phyloP scores from a whole-genome alignment of 2,797 vertebrate species.

The Sparidentex hasta region DNA sequence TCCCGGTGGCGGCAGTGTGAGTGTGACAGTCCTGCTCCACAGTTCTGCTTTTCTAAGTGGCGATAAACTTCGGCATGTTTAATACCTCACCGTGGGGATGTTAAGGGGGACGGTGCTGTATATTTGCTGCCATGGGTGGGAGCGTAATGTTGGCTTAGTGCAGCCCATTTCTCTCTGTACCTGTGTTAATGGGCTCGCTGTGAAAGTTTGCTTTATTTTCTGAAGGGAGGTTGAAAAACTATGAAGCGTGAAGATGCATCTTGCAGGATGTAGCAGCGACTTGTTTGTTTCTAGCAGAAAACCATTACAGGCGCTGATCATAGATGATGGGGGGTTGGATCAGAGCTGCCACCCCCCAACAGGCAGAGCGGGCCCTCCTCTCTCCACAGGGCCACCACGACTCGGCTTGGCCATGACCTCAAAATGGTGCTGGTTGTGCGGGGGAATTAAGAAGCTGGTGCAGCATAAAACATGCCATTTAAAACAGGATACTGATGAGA shows the following conservation, averaged over 20 bases:
- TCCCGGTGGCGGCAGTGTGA: slow-evolving; percentile 22
- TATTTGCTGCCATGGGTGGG: slow-evolving; percentile 39
- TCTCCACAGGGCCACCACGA: slow-evolving; percentile 36
- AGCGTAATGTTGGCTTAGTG: slow-evolving; percentile 24
- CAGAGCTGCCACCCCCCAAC: slow-evolving; percentile 24
- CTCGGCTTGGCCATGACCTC: slow-evolving; percentile 59
- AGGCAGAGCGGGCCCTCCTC: slow-evolving; percentile 39
- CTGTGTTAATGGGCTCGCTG: slow-evolving; percentile 13
- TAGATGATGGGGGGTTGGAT: too few relatives aligned
- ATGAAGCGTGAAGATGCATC: slow-evolving; percentile 12
- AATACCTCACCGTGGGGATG: slow-evolving; percentile 48
- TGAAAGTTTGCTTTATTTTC: slow-evolving; percentile 1
- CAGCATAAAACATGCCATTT: background rate
- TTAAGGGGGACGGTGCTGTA: slow-evolving; percentile 31
- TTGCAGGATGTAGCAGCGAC: background rate
- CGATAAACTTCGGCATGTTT: slow-evolving; percentile 51
- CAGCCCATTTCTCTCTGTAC: slow-evolving; percentile 25
- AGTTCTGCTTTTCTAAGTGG: slow-evolving; percentile 39
- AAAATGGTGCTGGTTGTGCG: slow-evolving; percentile 28
- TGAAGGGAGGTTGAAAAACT: background rate
- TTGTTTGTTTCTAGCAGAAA: slow-evolving; percentile 26
- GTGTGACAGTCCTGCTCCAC: slow-evolving; percentile 28
- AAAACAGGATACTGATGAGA: slow-evolving; percentile 20
- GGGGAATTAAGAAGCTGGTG: slow-evolving; percentile 21
- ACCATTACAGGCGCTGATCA: background rate